Conservation (phyloP, 2,797 vertebrate genomes). For the Myotis daubentonii region DNA sequence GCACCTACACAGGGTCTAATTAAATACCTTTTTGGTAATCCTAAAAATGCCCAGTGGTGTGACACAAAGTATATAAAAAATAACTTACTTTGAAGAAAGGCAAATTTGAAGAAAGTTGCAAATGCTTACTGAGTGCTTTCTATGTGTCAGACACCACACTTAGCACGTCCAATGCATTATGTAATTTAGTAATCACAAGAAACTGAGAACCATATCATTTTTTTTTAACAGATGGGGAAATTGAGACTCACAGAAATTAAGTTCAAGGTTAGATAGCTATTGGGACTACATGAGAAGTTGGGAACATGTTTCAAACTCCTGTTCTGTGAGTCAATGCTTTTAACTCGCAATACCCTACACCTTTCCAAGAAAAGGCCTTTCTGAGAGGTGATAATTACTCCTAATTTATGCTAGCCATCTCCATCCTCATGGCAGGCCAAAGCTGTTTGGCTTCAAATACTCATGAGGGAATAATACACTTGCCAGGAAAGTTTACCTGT, state of each 20-base stretch:
- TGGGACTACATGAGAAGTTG: neutral
- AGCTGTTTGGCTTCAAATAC: slow-evolving; percentile 10
- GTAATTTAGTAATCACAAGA: neutral
- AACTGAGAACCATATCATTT: neutral
- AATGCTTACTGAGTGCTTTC: neutral
- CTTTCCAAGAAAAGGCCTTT: neutral
- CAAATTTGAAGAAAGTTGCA: slow-evolving; percentile 6
- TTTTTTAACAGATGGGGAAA: neutral
- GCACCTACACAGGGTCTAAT: neutral
- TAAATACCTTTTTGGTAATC: neutral
- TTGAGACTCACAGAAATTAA: slow-evolving; percentile 27
- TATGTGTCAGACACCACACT: neutral
- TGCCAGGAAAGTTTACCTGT: slow-evolving; percentile 44
- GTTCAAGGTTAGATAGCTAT: neutral
- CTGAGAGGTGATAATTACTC: neutral
- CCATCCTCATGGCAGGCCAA: neutral
- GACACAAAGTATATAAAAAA: neutral
- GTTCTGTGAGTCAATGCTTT: neutral
- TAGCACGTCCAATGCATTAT: neutral
- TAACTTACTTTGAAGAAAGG: neutral
- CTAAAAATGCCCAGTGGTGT: neutral
- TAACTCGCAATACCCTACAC: neutral
- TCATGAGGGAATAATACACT: slow-evolving; percentile 18
- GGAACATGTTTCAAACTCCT: neutral
- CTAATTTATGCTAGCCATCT: neutral